Conservation (phyloP, 2,888 invertebrate species). For the Spisula subtruncata region DNA sequence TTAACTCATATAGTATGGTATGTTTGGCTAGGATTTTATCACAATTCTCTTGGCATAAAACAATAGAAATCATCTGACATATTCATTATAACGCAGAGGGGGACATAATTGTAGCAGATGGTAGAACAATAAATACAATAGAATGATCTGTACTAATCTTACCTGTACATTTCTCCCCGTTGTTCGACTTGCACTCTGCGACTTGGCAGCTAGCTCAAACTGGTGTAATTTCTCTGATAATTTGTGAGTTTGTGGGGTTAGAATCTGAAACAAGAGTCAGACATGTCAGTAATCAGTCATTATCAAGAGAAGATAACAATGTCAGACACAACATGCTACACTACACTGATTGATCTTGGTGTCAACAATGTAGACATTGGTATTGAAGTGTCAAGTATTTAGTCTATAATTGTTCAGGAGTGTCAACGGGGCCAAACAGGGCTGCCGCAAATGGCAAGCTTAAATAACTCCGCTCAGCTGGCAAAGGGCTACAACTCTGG, state of each 20-base stretch:
- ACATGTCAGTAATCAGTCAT: neutral
- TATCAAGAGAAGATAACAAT: neutral
- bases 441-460: no score
- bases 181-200: constrained; percentile 51
- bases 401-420: no score
- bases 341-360: neutral
- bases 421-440: no score
- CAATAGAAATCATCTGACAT: neutral
- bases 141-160: neutral
- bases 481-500: no score
- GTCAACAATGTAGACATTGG: neutral
- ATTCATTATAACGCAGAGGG: neutral
- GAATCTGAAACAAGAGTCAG: constrained; percentile 39
- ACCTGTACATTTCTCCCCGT: constrained; percentile 42
- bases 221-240: constrained; percentile 64
- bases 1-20: neutral
- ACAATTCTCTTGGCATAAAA: neutral
- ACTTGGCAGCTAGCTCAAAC: constrained; percentile 58
- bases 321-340: neutral
- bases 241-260: constrained; percentile 55
- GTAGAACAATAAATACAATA: neutral
- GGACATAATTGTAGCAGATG: constrained; percentile 15
- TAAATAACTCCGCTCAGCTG: no score
- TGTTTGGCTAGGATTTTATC: no score
- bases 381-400: neutral